Conservation (phyloP, 2,797 vertebrate species). For the Spea hammondii region DNA sequence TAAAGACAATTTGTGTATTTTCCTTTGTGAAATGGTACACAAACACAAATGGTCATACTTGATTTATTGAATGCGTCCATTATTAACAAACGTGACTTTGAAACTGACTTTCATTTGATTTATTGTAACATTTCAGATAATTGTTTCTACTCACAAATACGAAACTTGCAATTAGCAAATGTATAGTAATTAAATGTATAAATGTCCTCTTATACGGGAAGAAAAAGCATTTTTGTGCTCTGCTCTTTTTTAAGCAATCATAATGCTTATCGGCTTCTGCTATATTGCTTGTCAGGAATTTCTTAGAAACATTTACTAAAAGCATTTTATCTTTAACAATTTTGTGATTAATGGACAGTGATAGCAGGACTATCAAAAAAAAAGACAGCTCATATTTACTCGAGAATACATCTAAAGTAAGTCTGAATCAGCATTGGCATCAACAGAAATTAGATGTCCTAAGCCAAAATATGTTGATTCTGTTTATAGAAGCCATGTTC, state of each 20-base stretch:
- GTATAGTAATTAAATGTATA: slow-evolving; percentile 27
- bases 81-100: slow-evolving; percentile 30
- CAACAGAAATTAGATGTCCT: background rate
- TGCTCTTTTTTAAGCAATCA: slow-evolving; percentile 30
- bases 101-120: slow-evolving; percentile 35
- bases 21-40: too few species aligned
- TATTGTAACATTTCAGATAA: slow-evolving; percentile 35
- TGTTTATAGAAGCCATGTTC: too few species aligned
- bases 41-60: too few species aligned
- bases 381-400: slow-evolving; percentile 5
- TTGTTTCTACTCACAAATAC: slow-evolving; percentile 10
- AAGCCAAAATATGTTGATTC: background rate
- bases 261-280: slow-evolving; percentile 28
- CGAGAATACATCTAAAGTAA: slow-evolving; percentile 19
- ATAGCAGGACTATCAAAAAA: slow-evolving; percentile 11
- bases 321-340: slow-evolving; percentile 27
- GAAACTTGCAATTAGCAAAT: slow-evolving; percentile 37
- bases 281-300: slow-evolving; percentile 18
- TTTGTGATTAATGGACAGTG: slow-evolving; percentile 21
- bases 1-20: background rate
- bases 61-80: background rate
- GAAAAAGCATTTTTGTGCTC: slow-evolving; percentile 35
- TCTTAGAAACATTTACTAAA: slow-evolving; percentile 32
- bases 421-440: slow-evolving; percentile 9
- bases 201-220: slow-evolving; percentile 13